phyloP scores from a whole-genome alignment of 2,888 invertebrate genomes.

The Biston stratarius region DNA sequence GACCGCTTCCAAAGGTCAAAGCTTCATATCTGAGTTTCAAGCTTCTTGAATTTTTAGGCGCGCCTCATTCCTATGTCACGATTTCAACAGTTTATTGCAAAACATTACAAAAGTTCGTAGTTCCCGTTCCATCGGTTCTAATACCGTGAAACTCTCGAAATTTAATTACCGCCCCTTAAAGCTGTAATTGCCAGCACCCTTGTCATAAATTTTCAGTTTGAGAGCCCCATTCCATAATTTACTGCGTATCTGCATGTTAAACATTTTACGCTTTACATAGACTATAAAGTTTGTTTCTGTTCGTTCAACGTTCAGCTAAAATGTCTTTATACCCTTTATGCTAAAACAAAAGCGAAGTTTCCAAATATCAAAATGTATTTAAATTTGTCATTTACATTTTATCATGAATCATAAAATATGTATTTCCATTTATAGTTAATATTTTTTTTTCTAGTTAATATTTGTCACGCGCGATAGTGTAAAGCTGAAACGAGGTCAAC shows the following conservation, averaged over 20 bases:
- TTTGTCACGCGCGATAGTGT: too few species aligned
- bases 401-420: too few species aligned
- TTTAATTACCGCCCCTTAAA: slow-evolving; percentile 30
- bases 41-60: slow-evolving; percentile 32
- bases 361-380: neutral
- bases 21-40: slow-evolving; percentile 42
- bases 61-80: slow-evolving; percentile 18
- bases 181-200: slow-evolving; percentile 25
- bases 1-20: slow-evolving; percentile 43
- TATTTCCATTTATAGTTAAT: too few species aligned
- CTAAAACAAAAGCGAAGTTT: neutral
- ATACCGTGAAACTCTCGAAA: slow-evolving; percentile 25
- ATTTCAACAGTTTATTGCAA: slow-evolving; percentile 17
- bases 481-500: too few species aligned
- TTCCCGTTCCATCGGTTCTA: slow-evolving; percentile 2
- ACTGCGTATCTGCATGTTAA: slow-evolving; percentile 21
- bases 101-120: slow-evolving; percentile 10
- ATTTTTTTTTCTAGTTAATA: too few species aligned
- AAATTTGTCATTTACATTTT: neutral
- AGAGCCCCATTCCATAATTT: slow-evolving; percentile 28
- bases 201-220: slow-evolving; percentile 26
- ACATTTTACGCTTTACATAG: slow-evolving; percentile 10
- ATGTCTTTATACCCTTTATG: neutral
- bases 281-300: slow-evolving; percentile 3
- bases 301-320: slow-evolving; percentile 1